Base-by-base conservation (phyloP, 1,140 invertebrate genomes). In the Drosophila malerkotliana region DNA sequence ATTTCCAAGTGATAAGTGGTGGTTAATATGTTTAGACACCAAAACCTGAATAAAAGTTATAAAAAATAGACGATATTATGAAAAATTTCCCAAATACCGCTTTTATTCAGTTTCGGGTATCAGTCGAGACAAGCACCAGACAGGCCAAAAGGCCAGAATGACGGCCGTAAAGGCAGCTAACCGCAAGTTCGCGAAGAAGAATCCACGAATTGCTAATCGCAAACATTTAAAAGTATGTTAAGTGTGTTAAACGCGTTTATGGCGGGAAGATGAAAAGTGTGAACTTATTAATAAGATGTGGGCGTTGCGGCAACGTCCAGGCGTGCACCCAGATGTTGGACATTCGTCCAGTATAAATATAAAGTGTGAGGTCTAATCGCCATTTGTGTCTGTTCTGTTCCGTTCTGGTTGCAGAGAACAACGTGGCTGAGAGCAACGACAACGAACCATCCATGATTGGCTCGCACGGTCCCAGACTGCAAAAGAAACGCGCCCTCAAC, bases 361-460 rank as follows among this genome's bases (percentile, higher is more conserved):
- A 51, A 32, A 51, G 39, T 10, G 15, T 39, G 0, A 52, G 8
- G 26, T 64, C 55, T 57, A 77, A 78, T 47, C 63, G 49, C 48
- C 48, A 60, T 67, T 74, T n/a, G 54, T 59, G 37, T 52, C 54
- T 51, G 30, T 26, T 73, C 30, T 69, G 30, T 67, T 67, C 28
- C 63, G 10, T 15, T 67, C 44, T 44, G 63, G 63, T 85, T 81
- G 45, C 82, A 87, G 82, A 69, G 47, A 52, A 54, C 24, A 53
- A 54, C 66, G 56, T 41, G 58, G 47, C 28, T 51, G 62, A 26
- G 18, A 64, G 41, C 61, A 64, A 85, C 77, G 49, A 41, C 57
- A 64, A 85, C 77, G 49, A 56, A 66, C 39, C 62, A 64, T 83
- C 82, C 63, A 87, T 87, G 82, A 71, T 75, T 67, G 79, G 68